Conservation (phyloP, 2,113 vertebrate species). For the Melanotaenia duboulayi region DNA sequence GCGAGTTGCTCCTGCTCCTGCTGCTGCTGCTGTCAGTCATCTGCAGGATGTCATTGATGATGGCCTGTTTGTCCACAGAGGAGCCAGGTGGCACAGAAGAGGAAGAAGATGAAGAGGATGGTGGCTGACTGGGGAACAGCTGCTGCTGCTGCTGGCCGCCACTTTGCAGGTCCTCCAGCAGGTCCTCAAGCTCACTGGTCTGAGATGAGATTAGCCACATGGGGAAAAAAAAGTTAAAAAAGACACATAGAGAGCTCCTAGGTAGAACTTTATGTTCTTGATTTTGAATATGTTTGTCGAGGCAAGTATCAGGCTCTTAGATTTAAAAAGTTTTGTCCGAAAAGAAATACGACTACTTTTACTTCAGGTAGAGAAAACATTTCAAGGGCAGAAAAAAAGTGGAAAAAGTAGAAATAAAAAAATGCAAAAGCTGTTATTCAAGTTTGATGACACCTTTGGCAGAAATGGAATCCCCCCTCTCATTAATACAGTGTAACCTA, state of each 20-base stretch:
- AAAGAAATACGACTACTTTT: neutral
- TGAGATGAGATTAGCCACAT: conserved; percentile 75
- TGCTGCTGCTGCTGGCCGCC: conserved; percentile 89
- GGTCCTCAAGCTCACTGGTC: conserved; percentile 94
- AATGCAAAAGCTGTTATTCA: neutral
- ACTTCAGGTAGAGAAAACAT: neutral
- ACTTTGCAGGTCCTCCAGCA: conserved; percentile 95
- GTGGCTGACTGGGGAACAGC: conserved; percentile 76
- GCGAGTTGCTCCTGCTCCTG: conserved; percentile 52
- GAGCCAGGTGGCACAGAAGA: conserved; percentile 55
- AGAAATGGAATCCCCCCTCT: conserved; percentile 3
- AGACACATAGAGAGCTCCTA: too few relatives aligned
- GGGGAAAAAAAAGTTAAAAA: neutral
- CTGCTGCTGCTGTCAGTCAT: conserved; percentile 86
- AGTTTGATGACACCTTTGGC: conserved; percentile 5
- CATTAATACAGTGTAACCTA: conserved; percentile 25
- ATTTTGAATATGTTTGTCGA: too few relatives aligned
- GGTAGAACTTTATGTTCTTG: too few relatives aligned
- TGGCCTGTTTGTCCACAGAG: conserved; percentile 94
- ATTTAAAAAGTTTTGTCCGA: too few relatives aligned
- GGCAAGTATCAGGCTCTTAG: too few relatives aligned
- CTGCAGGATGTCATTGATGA: conserved; percentile 97
- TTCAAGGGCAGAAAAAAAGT: neutral
- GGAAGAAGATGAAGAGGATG: conserved; percentile 69
- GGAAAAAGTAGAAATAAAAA: neutral